Base-by-base conservation (phyloP, 2,888 invertebrate genomes). In the Rotaria sp. region DNA sequence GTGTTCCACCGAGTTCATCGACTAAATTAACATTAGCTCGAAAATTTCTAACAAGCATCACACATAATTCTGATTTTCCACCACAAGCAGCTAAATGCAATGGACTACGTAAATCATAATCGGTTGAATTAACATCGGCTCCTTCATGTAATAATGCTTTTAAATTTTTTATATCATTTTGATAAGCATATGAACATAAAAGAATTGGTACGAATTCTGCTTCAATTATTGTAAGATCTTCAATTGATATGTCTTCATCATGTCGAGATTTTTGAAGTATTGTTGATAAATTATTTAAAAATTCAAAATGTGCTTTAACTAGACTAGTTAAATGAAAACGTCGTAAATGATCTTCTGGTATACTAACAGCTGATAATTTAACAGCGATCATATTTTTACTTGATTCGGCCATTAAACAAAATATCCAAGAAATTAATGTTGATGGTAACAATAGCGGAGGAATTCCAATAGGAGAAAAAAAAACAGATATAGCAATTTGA, bases 291-390 rank as follows among this genome's bases (percentile, higher is more conserved):
- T 80, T 35, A 45, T 80, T 45, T 0, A 80, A 1, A 80, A 80
- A 80, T 45, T 45, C 41, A 80, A 80, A 80, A 80, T 80, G 80
- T 38, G 35, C 45, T 80, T 45, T 80, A 41, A 80, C 45, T 13
- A 80, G 8, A n/a, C 13, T 41, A 13, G 41, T 35, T 5, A 80
- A 80, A 13, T 45, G 45, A 45, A 80, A 80, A 45, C 45, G 80
- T 45, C 80, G 80, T 45, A 45, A 18, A 80, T 80, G 80, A 5
- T 80, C 80, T 80, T 80, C 80, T 11, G 80, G 80, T 4, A 45
- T 45, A 7, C 80, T 80, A 0, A 80, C 13, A 0, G 35, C 13
- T 80, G 26, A 1, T 26, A 80, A 26, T 45, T 26, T 45, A 26
- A 80, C 41, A 45, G 41, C 80, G 10, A 80, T 45, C 24, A 80